Conservation (phyloP, 2,113 vertebrate species). For the Hirundichthys speculiger region DNA sequence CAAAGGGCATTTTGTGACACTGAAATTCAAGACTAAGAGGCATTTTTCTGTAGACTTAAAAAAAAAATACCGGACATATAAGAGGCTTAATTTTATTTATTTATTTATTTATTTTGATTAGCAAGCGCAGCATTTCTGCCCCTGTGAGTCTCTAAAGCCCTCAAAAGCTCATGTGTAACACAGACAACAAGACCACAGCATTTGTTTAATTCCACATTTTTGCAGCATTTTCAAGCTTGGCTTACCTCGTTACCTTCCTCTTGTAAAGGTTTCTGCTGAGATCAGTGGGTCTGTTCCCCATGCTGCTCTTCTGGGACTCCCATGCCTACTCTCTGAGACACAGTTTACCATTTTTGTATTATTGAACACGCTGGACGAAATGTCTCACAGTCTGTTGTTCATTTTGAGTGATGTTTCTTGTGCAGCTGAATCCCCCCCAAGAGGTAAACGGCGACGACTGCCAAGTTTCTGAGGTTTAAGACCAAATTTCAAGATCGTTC, state of each 20-base stretch:
- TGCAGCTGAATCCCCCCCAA: background rate
- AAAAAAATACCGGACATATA: too few relatives aligned
- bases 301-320: slow-evolving; percentile 1
- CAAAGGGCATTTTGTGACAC: background rate
- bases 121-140: too few relatives aligned
- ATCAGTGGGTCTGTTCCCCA: slow-evolving; percentile 19
- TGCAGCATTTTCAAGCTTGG: slow-evolving; percentile 23
- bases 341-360: slow-evolving; percentile 25
- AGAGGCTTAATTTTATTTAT: too few relatives aligned
- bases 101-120: slow-evolving; percentile 1
- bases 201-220: slow-evolving; percentile 39
- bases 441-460: background rate
- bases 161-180: slow-evolving; percentile 27
- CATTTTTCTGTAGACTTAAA: background rate
- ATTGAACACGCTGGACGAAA: slow-evolving; percentile 4
- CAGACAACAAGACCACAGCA: slow-evolving; percentile 3
- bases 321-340: slow-evolving; percentile 1
- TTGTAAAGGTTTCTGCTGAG: slow-evolving; percentile 27
- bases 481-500: slow-evolving; percentile 29
- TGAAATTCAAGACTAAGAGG: slow-evolving; percentile 18
- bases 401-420: slow-evolving; percentile 25
- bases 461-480: slow-evolving; percentile 1
- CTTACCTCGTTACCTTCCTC: slow-evolving; percentile 35
- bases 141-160: slow-evolving; percentile 6
- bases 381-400: slow-evolving; percentile 18